A percentile compares a stretch with the other conserved stretches of the same genome.
phyloP scores from a whole-genome alignment of 1,140 invertebrate genomes.

The Bombus picipes region DNA sequence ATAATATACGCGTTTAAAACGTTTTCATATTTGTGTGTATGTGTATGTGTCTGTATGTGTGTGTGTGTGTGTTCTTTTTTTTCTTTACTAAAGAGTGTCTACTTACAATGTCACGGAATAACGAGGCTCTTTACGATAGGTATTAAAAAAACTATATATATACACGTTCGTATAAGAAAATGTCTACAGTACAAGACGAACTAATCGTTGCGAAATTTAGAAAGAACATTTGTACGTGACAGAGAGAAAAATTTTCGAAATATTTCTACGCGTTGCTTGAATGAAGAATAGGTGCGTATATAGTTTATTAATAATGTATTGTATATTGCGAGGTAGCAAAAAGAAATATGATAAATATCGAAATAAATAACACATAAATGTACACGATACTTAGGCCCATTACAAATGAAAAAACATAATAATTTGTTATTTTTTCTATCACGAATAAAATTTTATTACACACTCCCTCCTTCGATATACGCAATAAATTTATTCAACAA shows the following conservation, averaged over 20 bases:
- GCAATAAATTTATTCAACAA: neutral
- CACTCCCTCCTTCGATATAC: neutral
- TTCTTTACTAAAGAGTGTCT: neutral
- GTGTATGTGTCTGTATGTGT: no score
- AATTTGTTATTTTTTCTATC: neutral
- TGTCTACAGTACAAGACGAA: neutral
- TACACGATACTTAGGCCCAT: neutral
- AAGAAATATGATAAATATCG: constrained; percentile 9
- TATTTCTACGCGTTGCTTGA: neutral
- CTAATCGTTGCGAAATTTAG: neutral
- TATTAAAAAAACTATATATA: neutral
- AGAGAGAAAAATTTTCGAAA: neutral
- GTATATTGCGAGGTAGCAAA: neutral
- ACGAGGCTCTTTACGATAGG: neutral
- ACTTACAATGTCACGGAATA: neutral
- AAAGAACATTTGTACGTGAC: neutral
- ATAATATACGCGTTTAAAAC: neutral
- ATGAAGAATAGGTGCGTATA: neutral
- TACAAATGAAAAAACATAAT: neutral
- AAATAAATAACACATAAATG: constrained; percentile 3
- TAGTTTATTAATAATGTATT: neutral
- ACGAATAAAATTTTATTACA: neutral
- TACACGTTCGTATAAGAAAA: neutral
- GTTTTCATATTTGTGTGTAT: neutral
- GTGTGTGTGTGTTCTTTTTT: no score